These are phyloP conservation scores for Cepaea hortensis DNA, from an alignment of 2,888 invertebrate species.

Conservation along the genomic window DNA sequence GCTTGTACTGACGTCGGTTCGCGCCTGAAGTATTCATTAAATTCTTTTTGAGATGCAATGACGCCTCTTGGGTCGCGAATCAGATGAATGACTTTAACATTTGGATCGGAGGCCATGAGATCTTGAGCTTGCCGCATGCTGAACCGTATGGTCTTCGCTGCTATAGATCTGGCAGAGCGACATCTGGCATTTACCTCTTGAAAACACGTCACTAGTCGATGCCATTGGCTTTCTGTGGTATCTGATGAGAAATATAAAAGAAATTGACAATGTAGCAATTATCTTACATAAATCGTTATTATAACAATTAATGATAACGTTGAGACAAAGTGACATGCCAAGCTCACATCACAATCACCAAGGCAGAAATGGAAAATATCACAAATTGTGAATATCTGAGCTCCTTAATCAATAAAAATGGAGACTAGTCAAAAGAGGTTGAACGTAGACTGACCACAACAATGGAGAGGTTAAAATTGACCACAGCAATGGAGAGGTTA, in stretches of 20 bases:
- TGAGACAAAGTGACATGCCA: too few relatives aligned
- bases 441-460: too few relatives aligned
- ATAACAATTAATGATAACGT: too few relatives aligned
- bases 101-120: constrained; percentile 41
- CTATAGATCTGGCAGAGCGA: not conserved
- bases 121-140: constrained; percentile 27
- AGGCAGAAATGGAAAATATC: too few relatives aligned
- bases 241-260: not conserved
- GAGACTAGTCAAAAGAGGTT: too few relatives aligned
- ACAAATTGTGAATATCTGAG: too few relatives aligned
- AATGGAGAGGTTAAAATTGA: too few relatives aligned
- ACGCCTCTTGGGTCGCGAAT: constrained; percentile 48
- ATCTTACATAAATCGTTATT: too few relatives aligned
- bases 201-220: not conserved
- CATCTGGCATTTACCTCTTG: constrained; percentile 9
- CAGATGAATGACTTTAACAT: constrained; percentile 49
- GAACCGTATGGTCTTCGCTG: constrained; percentile 45
- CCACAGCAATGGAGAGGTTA: too few relatives aligned
- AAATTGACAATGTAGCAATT: too few relatives aligned
- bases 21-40: constrained; percentile 14
- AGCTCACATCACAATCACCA: too few relatives aligned
- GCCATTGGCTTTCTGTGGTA: not conserved
- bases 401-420: too few relatives aligned
- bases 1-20: not conserved
- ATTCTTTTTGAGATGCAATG: constrained; percentile 31